These are phyloP conservation scores for Antedon mediterranea DNA, from an alignment of 53 echinoderm and acorn worm genomes.

Conservation along the genomic window DNA sequence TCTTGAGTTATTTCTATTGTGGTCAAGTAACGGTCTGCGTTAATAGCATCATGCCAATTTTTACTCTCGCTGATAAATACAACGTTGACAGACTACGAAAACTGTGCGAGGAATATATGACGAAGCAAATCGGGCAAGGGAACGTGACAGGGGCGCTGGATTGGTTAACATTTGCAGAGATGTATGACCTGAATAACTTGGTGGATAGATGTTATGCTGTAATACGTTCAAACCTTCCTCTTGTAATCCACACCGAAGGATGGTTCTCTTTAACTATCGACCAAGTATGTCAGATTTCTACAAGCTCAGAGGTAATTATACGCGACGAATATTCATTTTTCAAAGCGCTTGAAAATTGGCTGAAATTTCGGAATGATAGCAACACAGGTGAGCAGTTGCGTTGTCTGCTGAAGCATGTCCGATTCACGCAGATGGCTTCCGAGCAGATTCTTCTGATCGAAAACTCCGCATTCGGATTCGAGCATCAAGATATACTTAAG, in stretches of 20 bases:
- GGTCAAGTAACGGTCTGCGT: slow-evolving; percentile 19
- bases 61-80: slow-evolving; percentile 34
- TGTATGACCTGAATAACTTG: slow-evolving; percentile 21
- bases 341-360: slow-evolving; percentile 32
- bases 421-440: slow-evolving; percentile 34
- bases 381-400: slow-evolving; percentile 15
- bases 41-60: slow-evolving; percentile 30
- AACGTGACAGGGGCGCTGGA: slow-evolving; percentile 28
- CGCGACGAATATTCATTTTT: slow-evolving; percentile 27
- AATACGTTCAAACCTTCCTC: slow-evolving; percentile 24
- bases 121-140: slow-evolving; percentile 32
- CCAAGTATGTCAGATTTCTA: slow-evolving; percentile 24
- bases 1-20: slow-evolving; percentile 27
- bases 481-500: slow-evolving; percentile 26
- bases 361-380: slow-evolving; percentile 9
- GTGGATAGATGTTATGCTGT: slow-evolving; percentile 28
- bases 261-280: slow-evolving; percentile 26
- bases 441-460: slow-evolving; percentile 32
- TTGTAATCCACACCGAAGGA: slow-evolving; percentile 14
- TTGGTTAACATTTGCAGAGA: slow-evolving; percentile 43
- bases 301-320: slow-evolving; percentile 22
- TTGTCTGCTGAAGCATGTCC: slow-evolving; percentile 10
- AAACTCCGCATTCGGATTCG: slow-evolving; percentile 37
- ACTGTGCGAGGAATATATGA: slow-evolving; percentile 36
- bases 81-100: slow-evolving; percentile 21